Base-by-base conservation (phyloP, 2,888 invertebrate species). In the Tenthredo distinguenda region DNA sequence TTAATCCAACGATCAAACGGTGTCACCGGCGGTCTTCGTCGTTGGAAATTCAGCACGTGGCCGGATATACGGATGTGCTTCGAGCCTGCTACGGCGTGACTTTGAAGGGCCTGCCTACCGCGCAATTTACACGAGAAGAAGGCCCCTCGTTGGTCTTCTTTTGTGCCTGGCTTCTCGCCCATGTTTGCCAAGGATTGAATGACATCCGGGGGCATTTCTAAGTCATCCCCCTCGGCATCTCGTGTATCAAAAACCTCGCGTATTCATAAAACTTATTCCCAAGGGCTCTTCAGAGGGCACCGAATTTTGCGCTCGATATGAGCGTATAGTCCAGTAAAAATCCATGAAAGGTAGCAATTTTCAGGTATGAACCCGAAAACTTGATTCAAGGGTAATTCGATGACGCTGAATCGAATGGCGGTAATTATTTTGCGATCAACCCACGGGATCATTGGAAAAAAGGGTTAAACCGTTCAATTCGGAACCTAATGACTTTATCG, bases 81-180 rank as follows among this genome's bases (percentile, higher is more conserved):
- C 79, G 58, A 58, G 58, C 21, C 55, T 9, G 9, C 55, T 12
- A 79, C 37, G 12, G 21, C 21, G 10, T 62, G 58, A 21, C 58
- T 40, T 9, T 12, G 31, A 40, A 40, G 21, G 79, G 55, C 37
- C 79, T 79, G 18, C 7, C 55, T 26, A 47, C 0, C 37, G 43
- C 79, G n/a, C 2, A 26, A 26, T 12, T 76, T 50, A 58, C 15
- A 50, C 37, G 15, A 62, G 62, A 62, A 81, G 0, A 26, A 81
- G 81, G 50, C 58, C 40, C 68, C 62, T 62, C 12, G 40, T 21
- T 81, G 40, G 21, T 34, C 26, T 62, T 40, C 26, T 62, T 81
- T 77, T 58, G 26, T 21, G 81, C 62, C 62, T 50, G 81, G 81
- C 81, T 81, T 81, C 81, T 62, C 37, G 21, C 21, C 81, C 40